phyloP scores from a whole-genome alignment of 2,797 vertebrate species.

The Aphelocoma californica region DNA sequence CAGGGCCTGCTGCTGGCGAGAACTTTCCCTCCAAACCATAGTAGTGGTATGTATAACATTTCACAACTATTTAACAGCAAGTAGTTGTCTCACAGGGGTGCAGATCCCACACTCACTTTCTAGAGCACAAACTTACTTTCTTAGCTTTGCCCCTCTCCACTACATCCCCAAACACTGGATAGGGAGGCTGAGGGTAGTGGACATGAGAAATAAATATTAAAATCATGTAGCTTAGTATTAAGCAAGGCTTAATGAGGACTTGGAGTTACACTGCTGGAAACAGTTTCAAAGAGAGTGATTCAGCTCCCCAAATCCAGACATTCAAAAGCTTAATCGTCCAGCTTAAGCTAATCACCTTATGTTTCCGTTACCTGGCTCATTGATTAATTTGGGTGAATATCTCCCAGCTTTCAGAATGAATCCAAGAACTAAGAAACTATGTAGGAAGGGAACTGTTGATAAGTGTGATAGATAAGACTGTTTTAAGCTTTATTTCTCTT shows the following conservation, averaged over 20 bases:
- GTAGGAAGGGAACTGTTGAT: background rate
- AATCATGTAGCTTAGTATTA: background rate
- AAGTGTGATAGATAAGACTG: background rate
- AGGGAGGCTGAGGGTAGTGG: rapidly evolving
- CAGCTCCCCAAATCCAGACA: background rate
- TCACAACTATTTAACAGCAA: rapidly evolving
- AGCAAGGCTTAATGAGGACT: background rate
- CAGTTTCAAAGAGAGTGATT: conserved; percentile 40
- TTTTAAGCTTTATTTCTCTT: background rate
- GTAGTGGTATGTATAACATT: background rate
- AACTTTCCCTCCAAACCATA: background rate
- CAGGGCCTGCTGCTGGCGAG: background rate
- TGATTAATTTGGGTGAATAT: conserved; percentile 33
- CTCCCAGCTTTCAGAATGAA: background rate
- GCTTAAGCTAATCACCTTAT: conserved; percentile 51
- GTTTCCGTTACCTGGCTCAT: conserved; percentile 39
- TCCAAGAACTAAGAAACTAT: background rate
- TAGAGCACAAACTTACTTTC: background rate
- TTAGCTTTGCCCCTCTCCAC: background rate
- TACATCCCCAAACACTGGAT: rapidly evolving
- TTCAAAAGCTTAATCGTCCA: conserved; percentile 16
- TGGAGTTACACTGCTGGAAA: background rate
- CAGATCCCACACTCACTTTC: background rate
- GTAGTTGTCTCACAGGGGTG: background rate
- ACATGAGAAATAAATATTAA: background rate